A percentile compares a stretch with the other conserved stretches of the same genome.
phyloP scores from a whole-genome alignment of 2,888 invertebrate genomes.

The Celastrina argiolus region DNA sequence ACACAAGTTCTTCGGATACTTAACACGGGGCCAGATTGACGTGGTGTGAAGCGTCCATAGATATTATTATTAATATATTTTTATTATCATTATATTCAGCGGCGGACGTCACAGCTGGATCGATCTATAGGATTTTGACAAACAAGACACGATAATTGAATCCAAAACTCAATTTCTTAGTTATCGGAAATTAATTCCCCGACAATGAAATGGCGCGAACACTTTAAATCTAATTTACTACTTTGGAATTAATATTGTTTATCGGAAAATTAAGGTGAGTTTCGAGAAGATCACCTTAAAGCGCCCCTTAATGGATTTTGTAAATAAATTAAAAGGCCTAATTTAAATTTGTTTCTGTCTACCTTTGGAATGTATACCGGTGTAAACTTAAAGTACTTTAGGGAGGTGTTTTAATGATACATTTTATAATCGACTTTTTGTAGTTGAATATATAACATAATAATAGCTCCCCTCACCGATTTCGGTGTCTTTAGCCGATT shows the following conservation, averaged over 20 bases:
- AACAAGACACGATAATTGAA: background rate
- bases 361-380: background rate
- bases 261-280: background rate
- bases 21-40: too few relatives aligned
- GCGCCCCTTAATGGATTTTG: background rate
- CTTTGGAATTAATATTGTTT: constrained; percentile 1
- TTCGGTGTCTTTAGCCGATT: too few relatives aligned
- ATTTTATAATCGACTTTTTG: too few relatives aligned
- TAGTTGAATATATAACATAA: too few relatives aligned
- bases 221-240: background rate
- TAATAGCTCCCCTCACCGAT: too few relatives aligned
- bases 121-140: background rate
- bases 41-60: too few relatives aligned
- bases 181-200: background rate
- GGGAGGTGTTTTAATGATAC: too few relatives aligned
- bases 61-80: too few relatives aligned
- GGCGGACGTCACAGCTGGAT: too few relatives aligned
- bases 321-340: background rate
- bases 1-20: too few relatives aligned
- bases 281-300: background rate
- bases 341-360: background rate
- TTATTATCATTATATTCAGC: too few relatives aligned
- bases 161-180: background rate
- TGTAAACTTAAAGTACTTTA: background rate
- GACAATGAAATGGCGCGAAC: background rate